Evolutionary conservation across 2,888 invertebrate genomes (phyloP), one percentile per base, ranked within the genome.

Genomic region (Clistopyga incitator): DNA sequence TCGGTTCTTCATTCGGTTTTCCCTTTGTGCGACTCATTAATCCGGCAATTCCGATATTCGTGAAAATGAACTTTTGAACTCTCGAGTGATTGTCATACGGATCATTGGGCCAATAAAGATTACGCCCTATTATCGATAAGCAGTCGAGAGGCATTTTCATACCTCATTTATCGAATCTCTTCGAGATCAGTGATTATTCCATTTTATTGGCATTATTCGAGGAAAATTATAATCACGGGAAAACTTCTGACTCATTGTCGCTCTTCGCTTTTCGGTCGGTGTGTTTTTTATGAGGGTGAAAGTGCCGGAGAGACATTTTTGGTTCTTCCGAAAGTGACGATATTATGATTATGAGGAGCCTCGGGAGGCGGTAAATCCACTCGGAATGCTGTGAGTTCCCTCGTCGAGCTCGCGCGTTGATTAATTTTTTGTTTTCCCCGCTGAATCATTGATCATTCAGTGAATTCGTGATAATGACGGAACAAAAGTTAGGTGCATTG

Each of bases 401-500:
- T 61, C 59, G n/a, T 61, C 59, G 34, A 61, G 13, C 13, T 29
- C 10, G 34, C n/a, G 15, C 47, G 8, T 20, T n/a, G 56, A 56
- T 15, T 45, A 23, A 56, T 23, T 29, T 29, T 34, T 23, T 78
- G n/a, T 50, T 61, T 4, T 47, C 3, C 47, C 54, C 3, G 13
- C 34, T 47, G 38, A 64, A 77, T 78, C 59, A 82, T 75, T 71
- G 67, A 77, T 20, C 50, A 29, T 56, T 38, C 38, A 29, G 42
- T 6, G 42, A 78, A 84, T 74, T 65, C 64, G 72, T 47, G 74
- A 78, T 68, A 80, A 77, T 59, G 68, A 68, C 65, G 52, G 70
- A 42, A 77, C 74, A 84, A 74, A 70, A 78, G 67, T 80, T 80
- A 20, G 11, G 67, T 38, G 64, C 42, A 45, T 84, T 64, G 18